Evolutionary conservation across 2,888 invertebrate species (phyloP).

Genomic region (Drosophila setosimentum): DNA sequence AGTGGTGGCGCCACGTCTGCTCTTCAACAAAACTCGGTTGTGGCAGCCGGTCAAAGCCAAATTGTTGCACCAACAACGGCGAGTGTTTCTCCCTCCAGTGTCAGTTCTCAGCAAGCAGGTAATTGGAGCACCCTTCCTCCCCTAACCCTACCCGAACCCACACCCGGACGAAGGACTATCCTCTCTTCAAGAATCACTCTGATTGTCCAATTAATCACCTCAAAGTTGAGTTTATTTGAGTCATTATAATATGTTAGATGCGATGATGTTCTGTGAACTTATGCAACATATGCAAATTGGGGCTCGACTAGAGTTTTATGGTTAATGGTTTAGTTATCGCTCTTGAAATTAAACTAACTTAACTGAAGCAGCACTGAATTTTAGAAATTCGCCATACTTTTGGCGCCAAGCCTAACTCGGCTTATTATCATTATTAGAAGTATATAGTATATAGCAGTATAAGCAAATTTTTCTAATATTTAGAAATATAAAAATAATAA

Average conservation of each 20-base stretch:
- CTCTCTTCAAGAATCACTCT: background rate
- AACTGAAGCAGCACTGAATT: background rate
- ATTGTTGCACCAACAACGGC: constrained; percentile 87
- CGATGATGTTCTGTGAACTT: background rate
- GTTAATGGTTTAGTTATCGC: background rate
- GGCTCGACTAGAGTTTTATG: background rate
- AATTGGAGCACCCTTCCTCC: constrained; percentile 6
- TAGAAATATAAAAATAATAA: too few species aligned
- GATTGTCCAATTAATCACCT: background rate
- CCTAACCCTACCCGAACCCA: background rate
- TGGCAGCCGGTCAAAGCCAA: constrained; percentile 85
- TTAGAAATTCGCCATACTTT: background rate
- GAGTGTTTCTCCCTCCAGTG: constrained; percentile 88
- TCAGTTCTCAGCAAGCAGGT: constrained; percentile 86
- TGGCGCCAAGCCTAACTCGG: background rate
- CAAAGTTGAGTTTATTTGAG: too few species aligned
- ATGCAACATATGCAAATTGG: background rate
- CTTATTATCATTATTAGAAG: too few species aligned
- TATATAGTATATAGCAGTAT: too few species aligned
- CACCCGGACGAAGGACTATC: background rate
- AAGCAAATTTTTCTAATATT: background rate
- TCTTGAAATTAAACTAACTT: background rate
- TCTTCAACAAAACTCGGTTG: constrained; percentile 84
- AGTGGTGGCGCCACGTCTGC: constrained; percentile 82
- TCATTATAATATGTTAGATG: background rate